Conservation (phyloP, 2,797 vertebrate genomes). For the Acomys russatus region DNA sequence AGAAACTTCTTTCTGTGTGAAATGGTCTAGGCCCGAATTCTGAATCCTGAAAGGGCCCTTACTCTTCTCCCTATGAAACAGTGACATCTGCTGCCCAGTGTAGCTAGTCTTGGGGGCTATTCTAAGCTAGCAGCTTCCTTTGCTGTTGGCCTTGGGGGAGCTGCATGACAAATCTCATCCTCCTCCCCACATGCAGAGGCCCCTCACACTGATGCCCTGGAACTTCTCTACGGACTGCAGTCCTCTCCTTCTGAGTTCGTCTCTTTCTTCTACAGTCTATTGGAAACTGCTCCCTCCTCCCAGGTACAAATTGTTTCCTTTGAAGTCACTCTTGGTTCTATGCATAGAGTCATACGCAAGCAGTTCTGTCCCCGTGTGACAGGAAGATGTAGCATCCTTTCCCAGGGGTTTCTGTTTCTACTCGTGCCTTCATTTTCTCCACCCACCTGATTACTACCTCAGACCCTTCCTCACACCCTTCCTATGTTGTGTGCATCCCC, state of each 20-base stretch:
- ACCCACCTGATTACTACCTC: not conserved
- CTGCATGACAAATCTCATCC: not conserved
- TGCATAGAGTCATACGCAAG: not conserved
- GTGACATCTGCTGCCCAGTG: conserved; percentile 87
- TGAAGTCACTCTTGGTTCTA: conserved; percentile 26
- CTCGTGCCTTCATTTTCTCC: not conserved
- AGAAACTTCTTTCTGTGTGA: conserved; percentile 17
- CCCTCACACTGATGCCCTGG: not conserved
- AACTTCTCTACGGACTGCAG: not conserved
- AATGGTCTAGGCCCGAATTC: not conserved
- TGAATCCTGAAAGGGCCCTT: not conserved
- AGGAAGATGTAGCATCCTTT: not conserved
- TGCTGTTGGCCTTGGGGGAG: not conserved
- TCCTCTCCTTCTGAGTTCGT: not conserved
- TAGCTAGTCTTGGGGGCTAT: not conserved
- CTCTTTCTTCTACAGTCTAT: conserved; percentile 9
- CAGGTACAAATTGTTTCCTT: not conserved
- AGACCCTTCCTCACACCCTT: not conserved
- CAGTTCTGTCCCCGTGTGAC: not conserved
- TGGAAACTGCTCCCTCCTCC: not conserved
- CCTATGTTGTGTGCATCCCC: not conserved
- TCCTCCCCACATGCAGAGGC: not conserved
- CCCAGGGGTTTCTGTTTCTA: not conserved
- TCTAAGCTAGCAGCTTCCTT: not conserved
- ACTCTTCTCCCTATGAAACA: conserved; percentile 86